Evolutionary conservation across 2,888 invertebrate genomes (phyloP), one percentile per base, ranked within the genome.

Genomic region (Luperina testacea): DNA sequence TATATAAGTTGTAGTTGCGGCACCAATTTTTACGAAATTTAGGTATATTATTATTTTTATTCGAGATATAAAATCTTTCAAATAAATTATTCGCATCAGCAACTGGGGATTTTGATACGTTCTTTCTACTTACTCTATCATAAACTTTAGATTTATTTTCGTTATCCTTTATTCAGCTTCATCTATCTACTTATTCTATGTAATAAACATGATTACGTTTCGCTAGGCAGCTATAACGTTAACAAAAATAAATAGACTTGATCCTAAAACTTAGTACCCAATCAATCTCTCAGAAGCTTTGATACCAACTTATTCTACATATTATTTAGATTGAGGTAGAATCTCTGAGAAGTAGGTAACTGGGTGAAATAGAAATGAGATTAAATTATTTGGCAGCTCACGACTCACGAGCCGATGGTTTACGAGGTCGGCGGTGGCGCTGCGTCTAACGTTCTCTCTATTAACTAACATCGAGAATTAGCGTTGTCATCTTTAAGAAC

Each of bases 301-400:
- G 63, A 72, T 67, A 74, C 72, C 11, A 78, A 74, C 64, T 73
- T 73, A 77, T 80, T 83, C 79, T 74, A 64, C 65, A 77, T 75
- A 80, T 80, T 84, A 82, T 85, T 84, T 78, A 80, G 68, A 84
- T 83, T 82, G 70, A 75, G 78, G 81, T 67, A 67, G 76, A 84
- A 83, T 85, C 69, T 83, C 70, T 59, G 73, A 75, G 70, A 68
- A 85, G 82, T 80, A 51, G 48, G 48, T 24, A 75, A 64, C 70
- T 77, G 81, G 71, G 69, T 77, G 77, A 85, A 84, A 90, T 89
- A 90, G 88, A 87, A 84, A 87, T 77, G 73, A 89, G 89, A 92
- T 93, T 91, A 92, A 92, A 92, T 92, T 92, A 92, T 93, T 92
- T 90, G 90, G 89, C 89, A 90, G 88, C 89, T 91, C 91, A 90